Evolutionary conservation across 2,888 invertebrate genomes (phyloP).

Genomic region (Mimas tiliae): DNA sequence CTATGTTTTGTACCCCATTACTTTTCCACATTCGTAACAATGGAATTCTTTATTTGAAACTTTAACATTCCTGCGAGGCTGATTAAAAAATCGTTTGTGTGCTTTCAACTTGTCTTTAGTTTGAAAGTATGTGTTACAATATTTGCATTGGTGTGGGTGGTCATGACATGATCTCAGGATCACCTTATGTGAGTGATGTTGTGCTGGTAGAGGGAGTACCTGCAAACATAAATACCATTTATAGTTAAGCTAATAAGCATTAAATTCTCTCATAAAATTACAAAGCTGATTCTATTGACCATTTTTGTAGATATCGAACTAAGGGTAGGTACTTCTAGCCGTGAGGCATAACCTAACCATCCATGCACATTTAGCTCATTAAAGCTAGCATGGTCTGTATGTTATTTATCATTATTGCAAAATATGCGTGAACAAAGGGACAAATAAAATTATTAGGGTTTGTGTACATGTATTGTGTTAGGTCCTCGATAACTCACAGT

Average conservation of each 20-base stretch:
- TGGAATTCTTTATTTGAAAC: neutral
- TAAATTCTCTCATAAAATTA: too few species aligned
- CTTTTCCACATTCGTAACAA: conserved; percentile 10
- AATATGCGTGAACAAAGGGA: too few species aligned
- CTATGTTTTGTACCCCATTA: neutral
- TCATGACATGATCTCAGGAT: neutral
- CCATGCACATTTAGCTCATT: too few species aligned
- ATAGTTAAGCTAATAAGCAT: too few species aligned
- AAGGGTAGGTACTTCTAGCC: too few species aligned
- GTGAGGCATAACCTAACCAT: too few species aligned
- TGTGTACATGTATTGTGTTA: too few species aligned
- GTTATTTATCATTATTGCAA: too few species aligned
- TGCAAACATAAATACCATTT: conserved; percentile 1
- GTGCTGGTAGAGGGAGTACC: conserved; percentile 1
- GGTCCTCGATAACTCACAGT: neutral
- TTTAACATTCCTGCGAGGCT: neutral
- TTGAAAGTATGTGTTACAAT: neutral
- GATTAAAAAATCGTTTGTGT: neutral
- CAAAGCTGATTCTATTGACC: too few species aligned
- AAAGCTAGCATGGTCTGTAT: too few species aligned
- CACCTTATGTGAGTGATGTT: neutral
- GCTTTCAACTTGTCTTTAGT: neutral
- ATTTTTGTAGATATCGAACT: too few species aligned
- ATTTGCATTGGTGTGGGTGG: neutral
- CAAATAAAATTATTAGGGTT: too few species aligned